These are phyloP conservation scores for Aporophyla lueneburgensis DNA, from an alignment of 2,888 invertebrate species.

Conservation along the genomic window DNA sequence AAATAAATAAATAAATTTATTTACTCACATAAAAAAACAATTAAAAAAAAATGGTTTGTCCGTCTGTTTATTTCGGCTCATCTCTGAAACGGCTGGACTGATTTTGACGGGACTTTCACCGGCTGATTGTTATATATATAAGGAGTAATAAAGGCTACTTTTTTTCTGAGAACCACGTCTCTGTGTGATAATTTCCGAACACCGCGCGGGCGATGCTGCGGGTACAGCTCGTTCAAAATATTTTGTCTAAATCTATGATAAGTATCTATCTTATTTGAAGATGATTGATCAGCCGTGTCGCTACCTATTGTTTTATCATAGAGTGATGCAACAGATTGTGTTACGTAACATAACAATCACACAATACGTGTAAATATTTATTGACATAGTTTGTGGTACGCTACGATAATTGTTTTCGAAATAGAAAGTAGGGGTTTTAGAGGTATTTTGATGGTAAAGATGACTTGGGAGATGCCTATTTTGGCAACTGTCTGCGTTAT, in stretches of 20 bases:
- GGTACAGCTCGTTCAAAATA: background rate
- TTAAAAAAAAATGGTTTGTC: no score
- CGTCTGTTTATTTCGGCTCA: no score
- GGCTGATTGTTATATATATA: no score
- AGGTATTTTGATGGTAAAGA: background rate
- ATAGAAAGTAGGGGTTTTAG: conserved; percentile 21
- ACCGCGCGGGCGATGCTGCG: no score
- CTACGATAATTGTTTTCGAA: background rate
- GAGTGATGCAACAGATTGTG: conserved; percentile 37
- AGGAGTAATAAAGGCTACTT: no score
- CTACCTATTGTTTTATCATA: conserved; percentile 31
- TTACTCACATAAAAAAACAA: no score
- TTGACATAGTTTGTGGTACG: background rate
- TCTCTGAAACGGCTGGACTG: no score
- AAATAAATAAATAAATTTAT: no score
- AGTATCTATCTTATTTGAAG: conserved; percentile 2
- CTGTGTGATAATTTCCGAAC: no score
- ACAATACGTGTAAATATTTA: conserved; percentile 37
- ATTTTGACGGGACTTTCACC: no score
- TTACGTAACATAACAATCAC: conserved; percentile 26
- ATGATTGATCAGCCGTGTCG: conserved; percentile 12
- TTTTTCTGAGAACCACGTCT: no score
- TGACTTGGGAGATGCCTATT: background rate
- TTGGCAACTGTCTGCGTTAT: background rate
- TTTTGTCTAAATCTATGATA: background rate